Evolutionary conservation across 2,113 vertebrate genomes (phyloP).

Genomic region (Lucifuga dentata): DNA sequence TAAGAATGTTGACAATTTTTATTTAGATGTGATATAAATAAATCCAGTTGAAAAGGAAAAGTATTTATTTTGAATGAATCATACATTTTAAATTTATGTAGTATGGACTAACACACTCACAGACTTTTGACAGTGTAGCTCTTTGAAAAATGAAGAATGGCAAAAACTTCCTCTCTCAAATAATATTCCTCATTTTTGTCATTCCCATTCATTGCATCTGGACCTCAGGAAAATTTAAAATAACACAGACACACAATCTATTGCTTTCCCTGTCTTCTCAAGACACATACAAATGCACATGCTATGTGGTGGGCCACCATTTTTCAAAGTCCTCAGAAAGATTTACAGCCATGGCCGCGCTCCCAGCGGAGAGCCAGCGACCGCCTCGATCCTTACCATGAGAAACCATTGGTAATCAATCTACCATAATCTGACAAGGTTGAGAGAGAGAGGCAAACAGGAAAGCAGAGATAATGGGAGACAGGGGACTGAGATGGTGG

Average conservation of each 20-base stretch:
- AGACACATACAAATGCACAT: constrained; percentile 13
- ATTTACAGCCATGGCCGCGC: constrained; percentile 56
- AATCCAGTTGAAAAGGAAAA: no score
- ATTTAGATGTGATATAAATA: no score
- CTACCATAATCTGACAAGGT: constrained; percentile 61
- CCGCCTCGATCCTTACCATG: constrained; percentile 63
- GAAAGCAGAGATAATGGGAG: constrained; percentile 7
- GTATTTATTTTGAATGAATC: no score
- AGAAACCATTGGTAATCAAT: constrained; percentile 64
- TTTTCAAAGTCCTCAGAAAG: constrained; percentile 42
- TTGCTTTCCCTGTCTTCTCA: constrained; percentile 19
- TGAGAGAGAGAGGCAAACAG: neutral
- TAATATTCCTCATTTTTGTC: constrained; percentile 22
- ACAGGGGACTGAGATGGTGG: neutral
- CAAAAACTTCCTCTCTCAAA: constrained; percentile 37
- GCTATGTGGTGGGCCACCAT: constrained; percentile 17
- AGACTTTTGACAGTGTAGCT: neutral
- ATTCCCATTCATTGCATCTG: constrained; percentile 32
- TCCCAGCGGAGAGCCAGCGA: constrained; percentile 45
- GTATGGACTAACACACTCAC: no score
- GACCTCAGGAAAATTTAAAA: constrained; percentile 38
- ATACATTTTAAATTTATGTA: no score
- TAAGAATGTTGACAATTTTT: no score
- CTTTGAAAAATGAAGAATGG: constrained; percentile 39
- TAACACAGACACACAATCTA: constrained; percentile 28